Evolutionary conservation across 2,113 vertebrate genomes (phyloP).

Genomic region (Parus major): DNA sequence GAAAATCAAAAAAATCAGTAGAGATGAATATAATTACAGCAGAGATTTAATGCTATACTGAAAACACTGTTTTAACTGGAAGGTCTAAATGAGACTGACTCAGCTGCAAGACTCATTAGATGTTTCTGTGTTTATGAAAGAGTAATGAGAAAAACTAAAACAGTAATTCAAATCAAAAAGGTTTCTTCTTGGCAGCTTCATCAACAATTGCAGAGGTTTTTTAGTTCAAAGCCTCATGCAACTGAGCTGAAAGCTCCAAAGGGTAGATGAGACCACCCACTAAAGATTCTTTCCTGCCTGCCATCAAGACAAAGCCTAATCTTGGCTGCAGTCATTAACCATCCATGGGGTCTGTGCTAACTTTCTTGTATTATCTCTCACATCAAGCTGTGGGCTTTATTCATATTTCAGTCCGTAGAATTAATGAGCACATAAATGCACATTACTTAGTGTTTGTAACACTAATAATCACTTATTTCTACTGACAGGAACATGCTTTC

Average conservation of each 20-base stretch:
- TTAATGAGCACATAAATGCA: conserved; percentile 20
- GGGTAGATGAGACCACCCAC: neutral
- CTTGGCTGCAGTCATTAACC: neutral
- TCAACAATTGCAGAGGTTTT: neutral
- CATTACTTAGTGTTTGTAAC: conserved; percentile 6
- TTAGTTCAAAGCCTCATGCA: neutral
- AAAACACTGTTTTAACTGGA: neutral
- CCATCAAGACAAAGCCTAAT: neutral
- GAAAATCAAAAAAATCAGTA: neutral
- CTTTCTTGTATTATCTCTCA: neutral
- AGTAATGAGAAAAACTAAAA: neutral
- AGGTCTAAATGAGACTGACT: neutral
- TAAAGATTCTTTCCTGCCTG: neutral
- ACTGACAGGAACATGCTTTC: conserved; percentile 6
- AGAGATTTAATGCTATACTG: neutral
- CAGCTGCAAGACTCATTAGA: neutral
- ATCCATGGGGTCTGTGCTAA: neutral
- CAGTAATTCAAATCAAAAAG: neutral
- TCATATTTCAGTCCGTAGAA: neutral
- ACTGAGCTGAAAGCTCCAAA: neutral
- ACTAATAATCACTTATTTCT: conserved; percentile 23
- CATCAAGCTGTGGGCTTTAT: neutral
- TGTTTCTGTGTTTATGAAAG: neutral
- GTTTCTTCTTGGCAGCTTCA: neutral
- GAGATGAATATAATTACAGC: neutral